A percentile compares a stretch with the other conserved stretches of the same genome.
Conservation (phyloP, 2,113 vertebrate species). For the Eulemur rufifrons region DNA sequence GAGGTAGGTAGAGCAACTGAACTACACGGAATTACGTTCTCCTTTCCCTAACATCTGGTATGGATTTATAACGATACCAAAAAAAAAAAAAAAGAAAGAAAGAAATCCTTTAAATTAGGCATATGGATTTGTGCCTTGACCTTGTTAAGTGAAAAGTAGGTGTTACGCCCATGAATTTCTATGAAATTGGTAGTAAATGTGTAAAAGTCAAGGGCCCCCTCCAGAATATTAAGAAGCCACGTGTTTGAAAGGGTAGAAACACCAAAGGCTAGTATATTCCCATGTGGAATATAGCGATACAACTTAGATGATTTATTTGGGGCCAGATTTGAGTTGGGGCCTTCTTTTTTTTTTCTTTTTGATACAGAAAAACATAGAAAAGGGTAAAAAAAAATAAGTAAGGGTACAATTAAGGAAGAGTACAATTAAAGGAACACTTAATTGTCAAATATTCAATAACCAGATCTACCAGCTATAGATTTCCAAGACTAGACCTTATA, state of each 20-base stretch:
- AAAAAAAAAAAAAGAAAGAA: not conserved
- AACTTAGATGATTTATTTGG: constrained; percentile 8
- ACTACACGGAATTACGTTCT: not conserved
- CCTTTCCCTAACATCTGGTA: constrained; percentile 48
- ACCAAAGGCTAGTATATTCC: not conserved
- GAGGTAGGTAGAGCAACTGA: constrained; percentile 3
- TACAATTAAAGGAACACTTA: not conserved
- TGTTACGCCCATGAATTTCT: constrained; percentile 56
- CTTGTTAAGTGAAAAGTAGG: constrained; percentile 72
- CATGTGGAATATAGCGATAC: not conserved
- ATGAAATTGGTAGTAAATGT: constrained; percentile 63
- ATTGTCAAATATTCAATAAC: constrained; percentile 13
- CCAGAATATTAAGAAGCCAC: constrained; percentile 25
- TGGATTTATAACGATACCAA: constrained; percentile 15
- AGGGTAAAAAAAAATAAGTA: not conserved
- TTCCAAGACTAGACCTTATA: constrained; percentile 22
- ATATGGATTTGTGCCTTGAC: constrained; percentile 35
- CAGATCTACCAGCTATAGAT: not conserved
- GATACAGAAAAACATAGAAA: not conserved
- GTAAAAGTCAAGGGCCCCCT: constrained; percentile 9
- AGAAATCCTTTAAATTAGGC: constrained; percentile 26
- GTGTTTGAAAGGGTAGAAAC: constrained; percentile 49
- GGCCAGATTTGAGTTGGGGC: not conserved
- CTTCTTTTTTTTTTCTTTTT: not conserved
- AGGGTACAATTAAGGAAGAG: not conserved